phyloP scores from a whole-genome alignment of 2,113 vertebrate species.

The Boleophthalmus pectinirostris region DNA sequence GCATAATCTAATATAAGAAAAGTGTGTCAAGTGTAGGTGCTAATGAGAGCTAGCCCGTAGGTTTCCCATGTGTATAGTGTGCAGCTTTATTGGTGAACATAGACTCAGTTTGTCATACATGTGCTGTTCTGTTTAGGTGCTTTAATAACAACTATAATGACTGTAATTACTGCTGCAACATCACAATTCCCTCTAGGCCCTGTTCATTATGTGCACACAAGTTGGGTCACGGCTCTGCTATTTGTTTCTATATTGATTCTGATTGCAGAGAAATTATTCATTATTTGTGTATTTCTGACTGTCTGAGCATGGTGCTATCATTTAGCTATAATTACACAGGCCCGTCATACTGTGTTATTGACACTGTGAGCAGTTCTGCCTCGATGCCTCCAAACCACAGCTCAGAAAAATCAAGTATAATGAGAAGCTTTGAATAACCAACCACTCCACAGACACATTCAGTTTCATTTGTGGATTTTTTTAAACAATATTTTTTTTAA shows the following conservation, averaged over 20 bases:
- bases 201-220: slow-evolving; percentile 12
- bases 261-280: slow-evolving; percentile 34
- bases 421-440: slow-evolving; percentile 29
- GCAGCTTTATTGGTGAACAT: slow-evolving; percentile 9
- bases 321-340: slow-evolving; percentile 31
- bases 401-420: slow-evolving; percentile 29
- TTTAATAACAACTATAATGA: slow-evolving; percentile 14
- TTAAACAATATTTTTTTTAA: slow-evolving; percentile 25
- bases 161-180: slow-evolving; percentile 18
- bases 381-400: slow-evolving; percentile 21
- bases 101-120: not conserved
- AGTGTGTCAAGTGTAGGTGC: slow-evolving; percentile 16
- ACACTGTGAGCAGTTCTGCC: slow-evolving; percentile 34
- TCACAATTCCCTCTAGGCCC: not conserved
- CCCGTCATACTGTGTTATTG: slow-evolving; percentile 22
- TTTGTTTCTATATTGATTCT: slow-evolving; percentile 41
- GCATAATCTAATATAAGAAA: not conserved
- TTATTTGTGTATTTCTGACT: slow-evolving; percentile 27
- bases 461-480: slow-evolving; percentile 21
- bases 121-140: slow-evolving; percentile 1
- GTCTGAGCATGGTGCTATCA: slow-evolving; percentile 33
- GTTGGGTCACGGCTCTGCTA: slow-evolving; percentile 27
- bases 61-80: slow-evolving; percentile 2
- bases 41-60: slow-evolving; percentile 14
- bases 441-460: not conserved